phyloP scores from a whole-genome alignment of 2,888 invertebrate genomes.

The Stratiomys singularior region DNA sequence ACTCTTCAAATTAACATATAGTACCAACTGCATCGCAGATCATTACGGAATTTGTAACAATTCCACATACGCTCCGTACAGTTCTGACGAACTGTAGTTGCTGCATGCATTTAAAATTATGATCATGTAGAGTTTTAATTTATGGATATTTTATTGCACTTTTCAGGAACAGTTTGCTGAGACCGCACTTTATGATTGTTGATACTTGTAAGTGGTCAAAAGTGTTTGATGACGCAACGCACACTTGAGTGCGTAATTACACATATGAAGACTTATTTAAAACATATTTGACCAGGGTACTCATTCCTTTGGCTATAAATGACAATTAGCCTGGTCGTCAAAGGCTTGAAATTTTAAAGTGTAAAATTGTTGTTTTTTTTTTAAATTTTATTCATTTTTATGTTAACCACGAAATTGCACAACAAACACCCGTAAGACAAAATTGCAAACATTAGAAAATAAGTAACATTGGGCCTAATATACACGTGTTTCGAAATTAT shows the following conservation, averaged over 20 bases:
- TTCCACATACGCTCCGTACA: background rate
- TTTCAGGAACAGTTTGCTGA: background rate
- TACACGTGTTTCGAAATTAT: background rate
- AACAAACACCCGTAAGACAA: background rate
- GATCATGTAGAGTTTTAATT: slow-evolving; percentile 21
- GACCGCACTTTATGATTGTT: background rate
- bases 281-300: background rate
- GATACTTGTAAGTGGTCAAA: background rate
- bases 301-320: background rate
- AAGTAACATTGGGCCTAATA: background rate
- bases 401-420: background rate
- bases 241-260: background rate
- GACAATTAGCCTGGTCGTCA: background rate
- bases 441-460: background rate
- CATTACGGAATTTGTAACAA: slow-evolving; percentile 8
- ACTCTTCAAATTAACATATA: background rate
- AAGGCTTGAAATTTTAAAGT: background rate
- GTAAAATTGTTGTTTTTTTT: background rate
- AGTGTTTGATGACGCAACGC: background rate
- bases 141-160: slow-evolving; percentile 39
- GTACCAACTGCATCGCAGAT: background rate
- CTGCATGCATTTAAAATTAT: slow-evolving; percentile 22
- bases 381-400: background rate
- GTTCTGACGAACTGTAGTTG: background rate
- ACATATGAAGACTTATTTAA: background rate